phyloP scores from a whole-genome alignment of 2,888 invertebrate genomes.

The Lingula anatina region DNA sequence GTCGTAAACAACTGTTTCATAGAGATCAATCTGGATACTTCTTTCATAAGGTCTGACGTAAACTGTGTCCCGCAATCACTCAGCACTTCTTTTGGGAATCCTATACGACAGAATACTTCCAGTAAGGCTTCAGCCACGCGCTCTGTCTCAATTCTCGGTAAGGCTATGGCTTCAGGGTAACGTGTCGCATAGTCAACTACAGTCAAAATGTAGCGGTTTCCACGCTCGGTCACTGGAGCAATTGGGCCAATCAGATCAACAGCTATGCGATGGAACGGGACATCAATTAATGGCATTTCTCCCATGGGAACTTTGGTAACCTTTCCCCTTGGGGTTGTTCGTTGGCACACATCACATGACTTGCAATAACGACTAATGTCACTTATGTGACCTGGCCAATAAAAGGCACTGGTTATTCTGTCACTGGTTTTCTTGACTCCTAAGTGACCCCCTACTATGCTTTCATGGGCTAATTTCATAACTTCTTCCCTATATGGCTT shows the following conservation, averaged over 20 bases:
- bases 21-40: constrained; percentile 11
- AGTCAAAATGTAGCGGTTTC: constrained; percentile 13
- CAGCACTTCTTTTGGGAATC: constrained; percentile 11
- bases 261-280: constrained; percentile 13
- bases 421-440: constrained; percentile 8
- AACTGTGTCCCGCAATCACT: constrained; percentile 16
- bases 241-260: constrained; percentile 16
- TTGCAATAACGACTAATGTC: constrained; percentile 11
- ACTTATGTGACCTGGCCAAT: constrained; percentile 12
- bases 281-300: constrained; percentile 14
- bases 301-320: constrained; percentile 10
- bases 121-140: constrained; percentile 11
- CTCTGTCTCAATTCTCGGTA: constrained; percentile 9
- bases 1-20: constrained; percentile 13
- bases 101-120: constrained; percentile 8
- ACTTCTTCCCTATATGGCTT: constrained; percentile 4
- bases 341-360: constrained; percentile 15
- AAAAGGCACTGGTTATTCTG: constrained; percentile 8
- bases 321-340: constrained; percentile 11
- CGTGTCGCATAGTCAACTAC: constrained; percentile 17
- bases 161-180: constrained; percentile 12
- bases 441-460: constrained; percentile 11
- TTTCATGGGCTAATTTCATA: constrained; percentile 12
- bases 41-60: constrained; percentile 17
- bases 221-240: constrained; percentile 7